Evolutionary conservation across 2,888 invertebrate species (phyloP), one percentile per base, ranked within the genome.

Genomic region (Drosophila villosipedis): DNA sequence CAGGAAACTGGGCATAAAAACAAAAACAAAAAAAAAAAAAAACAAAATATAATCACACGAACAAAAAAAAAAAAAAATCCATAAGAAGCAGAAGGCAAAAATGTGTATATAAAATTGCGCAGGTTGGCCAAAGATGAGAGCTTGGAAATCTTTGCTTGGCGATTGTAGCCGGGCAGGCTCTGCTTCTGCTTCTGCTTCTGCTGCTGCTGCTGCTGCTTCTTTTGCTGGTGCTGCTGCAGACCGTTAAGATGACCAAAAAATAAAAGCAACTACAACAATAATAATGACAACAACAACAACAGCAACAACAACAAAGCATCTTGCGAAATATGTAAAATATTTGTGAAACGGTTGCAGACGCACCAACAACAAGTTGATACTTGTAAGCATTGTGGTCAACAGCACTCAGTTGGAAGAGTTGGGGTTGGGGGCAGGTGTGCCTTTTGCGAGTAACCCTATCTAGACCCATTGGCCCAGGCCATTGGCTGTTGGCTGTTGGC

Each of bases 291-390:
- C 49, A 66, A 47, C 49, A 66, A 39, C 41, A 53, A 28, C 25
- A 30, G 3, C 5, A 28, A 30, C 39, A 33, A 33, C 12, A 35
- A 14, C 33, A 22, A 61, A 39, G 52, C 43, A 37, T 54, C 85
- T 84, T 84, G 76, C 84, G 84, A 84, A 84, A 85, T 84, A 90
- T 85, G 78, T 90, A 76, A 85, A 90, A 68, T 89, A 90, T 90
- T 89, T 89, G 70, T 89, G 80, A 89, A 84, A 86, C 77, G 67
- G 68, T 83, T 79, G 74, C 77, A 89, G 82, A 89, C 76, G 76
- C 77, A 80, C 59, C 80, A 74, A 66, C 64, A 67, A 50, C 54
- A 68, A 47, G 43, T 58, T 53, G 57, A 69, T 52, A 65, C 50
- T 37, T 49, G 41, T 22, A 58, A 31, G 41, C 41, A 22, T 39